Conservation (phyloP, 2,888 invertebrate genomes). For the Hypercompe scribonia region DNA sequence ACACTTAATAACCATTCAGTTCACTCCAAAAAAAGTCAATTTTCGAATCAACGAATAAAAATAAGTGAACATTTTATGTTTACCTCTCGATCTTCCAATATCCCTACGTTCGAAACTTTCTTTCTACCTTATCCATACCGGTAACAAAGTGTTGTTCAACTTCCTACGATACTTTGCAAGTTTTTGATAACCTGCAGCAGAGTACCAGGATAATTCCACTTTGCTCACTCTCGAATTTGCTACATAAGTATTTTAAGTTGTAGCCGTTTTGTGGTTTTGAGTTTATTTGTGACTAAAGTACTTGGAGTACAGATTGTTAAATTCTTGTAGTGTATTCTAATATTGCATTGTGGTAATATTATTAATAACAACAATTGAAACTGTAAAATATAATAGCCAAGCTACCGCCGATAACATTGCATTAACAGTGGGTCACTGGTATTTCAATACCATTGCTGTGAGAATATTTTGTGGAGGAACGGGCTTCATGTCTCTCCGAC, state of each 20-base stretch:
- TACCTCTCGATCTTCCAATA: conserved; percentile 13
- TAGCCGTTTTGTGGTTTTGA: conserved; percentile 2
- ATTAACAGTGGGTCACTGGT: too few species aligned
- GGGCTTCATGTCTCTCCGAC: too few species aligned
- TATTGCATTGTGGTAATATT: neutral
- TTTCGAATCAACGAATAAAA: neutral
- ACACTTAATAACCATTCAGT: neutral
- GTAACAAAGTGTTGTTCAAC: conserved; percentile 56
- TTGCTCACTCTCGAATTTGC: conserved; percentile 44
- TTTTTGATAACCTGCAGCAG: conserved; percentile 69
- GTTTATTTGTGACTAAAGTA: neutral
- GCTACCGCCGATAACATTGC: too few species aligned
- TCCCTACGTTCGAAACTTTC: conserved; percentile 9
- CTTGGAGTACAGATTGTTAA: neutral
- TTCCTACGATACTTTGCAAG: conserved; percentile 72
- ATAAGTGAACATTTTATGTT: neutral
- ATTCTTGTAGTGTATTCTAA: neutral
- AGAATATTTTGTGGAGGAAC: too few species aligned
- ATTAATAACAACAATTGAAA: neutral
- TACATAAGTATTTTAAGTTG: conserved; percentile 29
- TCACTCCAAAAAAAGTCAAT: neutral
- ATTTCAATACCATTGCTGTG: too few species aligned
- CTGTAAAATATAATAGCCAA: too few species aligned
- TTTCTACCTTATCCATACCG: conserved; percentile 8
- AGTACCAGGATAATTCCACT: conserved; percentile 51